Conservation (phyloP, 2,888 invertebrate species). For the Actias luna region DNA sequence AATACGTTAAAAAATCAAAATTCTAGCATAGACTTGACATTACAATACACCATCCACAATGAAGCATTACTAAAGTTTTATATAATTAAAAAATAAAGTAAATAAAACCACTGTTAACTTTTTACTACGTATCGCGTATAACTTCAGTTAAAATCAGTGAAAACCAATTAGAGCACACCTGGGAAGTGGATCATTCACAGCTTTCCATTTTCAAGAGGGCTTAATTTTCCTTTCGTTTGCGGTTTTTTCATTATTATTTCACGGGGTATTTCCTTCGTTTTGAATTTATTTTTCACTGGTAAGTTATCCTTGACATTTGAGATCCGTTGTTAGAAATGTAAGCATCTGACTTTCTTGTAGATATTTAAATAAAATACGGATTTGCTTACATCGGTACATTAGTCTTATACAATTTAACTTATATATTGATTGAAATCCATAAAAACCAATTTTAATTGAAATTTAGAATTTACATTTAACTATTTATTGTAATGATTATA, state of each 20-base stretch:
- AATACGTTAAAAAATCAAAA: too few species aligned
- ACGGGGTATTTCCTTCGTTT: conserved; percentile 16
- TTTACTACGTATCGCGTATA: conserved; percentile 21
- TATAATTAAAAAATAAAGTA: background rate
- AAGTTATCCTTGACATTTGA: conserved; percentile 4
- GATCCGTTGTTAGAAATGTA: conserved; percentile 1
- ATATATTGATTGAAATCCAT: too few species aligned
- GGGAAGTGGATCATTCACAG: conserved; percentile 37
- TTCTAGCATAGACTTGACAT: too few species aligned
- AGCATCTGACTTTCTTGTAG: background rate
- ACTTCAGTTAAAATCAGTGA: conserved; percentile 29
- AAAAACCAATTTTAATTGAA: too few species aligned
- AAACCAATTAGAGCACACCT: conserved; percentile 45
- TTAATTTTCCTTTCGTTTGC: conserved; percentile 45
- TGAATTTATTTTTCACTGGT: background rate
- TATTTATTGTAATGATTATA: too few species aligned
- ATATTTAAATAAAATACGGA: background rate
- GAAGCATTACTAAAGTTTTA: background rate
- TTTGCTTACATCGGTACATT: background rate
- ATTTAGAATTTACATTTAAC: too few species aligned
- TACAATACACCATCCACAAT: too few species aligned
- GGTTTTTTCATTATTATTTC: conserved; percentile 11
- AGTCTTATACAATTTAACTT: background rate
- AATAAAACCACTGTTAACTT: conserved; percentile 21
- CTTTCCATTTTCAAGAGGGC: conserved; percentile 35